Percentiles rank a stretch among this genome's conserved stretches.
These are phyloP conservation scores for Entosphenus tridentatus DNA, from an alignment of 2,113 vertebrate genomes.

Conservation along the genomic window DNA sequence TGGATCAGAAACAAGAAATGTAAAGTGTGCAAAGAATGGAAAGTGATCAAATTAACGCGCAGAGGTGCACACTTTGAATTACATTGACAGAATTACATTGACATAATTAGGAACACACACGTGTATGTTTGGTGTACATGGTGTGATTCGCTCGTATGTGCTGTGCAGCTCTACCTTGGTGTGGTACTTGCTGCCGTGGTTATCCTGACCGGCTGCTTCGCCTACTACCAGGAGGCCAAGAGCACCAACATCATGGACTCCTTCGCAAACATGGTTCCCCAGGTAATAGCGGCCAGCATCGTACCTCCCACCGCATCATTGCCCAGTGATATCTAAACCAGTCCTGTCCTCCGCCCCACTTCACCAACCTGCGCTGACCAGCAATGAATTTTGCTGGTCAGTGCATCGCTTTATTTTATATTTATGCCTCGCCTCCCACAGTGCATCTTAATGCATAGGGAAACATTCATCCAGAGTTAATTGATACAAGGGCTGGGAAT, in stretches of 20 bases:
- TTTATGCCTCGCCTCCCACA: too few relatives aligned
- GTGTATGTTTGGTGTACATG: slow-evolving; percentile 8
- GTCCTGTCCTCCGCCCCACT: too few relatives aligned
- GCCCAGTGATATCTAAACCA: too few relatives aligned
- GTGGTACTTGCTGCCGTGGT: slow-evolving; percentile 30
- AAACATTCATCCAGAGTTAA: too few relatives aligned
- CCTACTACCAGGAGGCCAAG: slow-evolving; percentile 45
- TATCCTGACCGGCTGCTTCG: slow-evolving; percentile 34
- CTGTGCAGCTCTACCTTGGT: slow-evolving; percentile 29
- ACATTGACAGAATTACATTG: not conserved
- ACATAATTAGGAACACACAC: not conserved
- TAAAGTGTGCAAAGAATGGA: not conserved
- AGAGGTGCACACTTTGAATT: slow-evolving; percentile 7
- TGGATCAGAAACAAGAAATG: not conserved
- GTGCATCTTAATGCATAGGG: too few relatives aligned
- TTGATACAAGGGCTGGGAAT: too few relatives aligned
- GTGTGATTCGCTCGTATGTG: slow-evolving; percentile 1
- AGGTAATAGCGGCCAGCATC: slow-evolving; percentile 19
- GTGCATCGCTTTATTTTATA: too few relatives aligned
- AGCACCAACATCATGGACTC: slow-evolving; percentile 47
- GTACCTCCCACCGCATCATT: too few relatives aligned
- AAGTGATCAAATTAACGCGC: not conserved
- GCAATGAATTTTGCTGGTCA: too few relatives aligned
- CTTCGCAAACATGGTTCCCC: slow-evolving; percentile 43
- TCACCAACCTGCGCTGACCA: too few relatives aligned